Percentiles rank a stretch among this genome's conserved stretches.
Evolutionary conservation across 2,888 invertebrate species (phyloP).

Genomic region (Girardia tigrina): DNA sequence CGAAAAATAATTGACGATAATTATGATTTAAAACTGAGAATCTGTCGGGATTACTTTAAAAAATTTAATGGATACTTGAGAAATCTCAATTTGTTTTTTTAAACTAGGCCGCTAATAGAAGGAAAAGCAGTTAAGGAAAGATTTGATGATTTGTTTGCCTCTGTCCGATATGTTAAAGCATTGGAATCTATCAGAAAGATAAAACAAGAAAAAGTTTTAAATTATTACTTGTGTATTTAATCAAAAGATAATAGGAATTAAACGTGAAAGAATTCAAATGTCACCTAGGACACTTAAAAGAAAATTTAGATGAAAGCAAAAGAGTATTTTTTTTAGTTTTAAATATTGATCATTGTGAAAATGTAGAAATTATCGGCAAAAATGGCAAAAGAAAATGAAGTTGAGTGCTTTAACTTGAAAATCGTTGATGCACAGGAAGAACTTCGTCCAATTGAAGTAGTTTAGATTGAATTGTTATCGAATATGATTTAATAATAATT

Average conservation of each 20-base stretch:
- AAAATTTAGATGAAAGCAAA: neutral
- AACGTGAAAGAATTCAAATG: neutral
- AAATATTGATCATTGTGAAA: neutral
- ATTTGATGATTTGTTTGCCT: conserved; percentile 95
- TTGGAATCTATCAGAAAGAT: conserved; percentile 56
- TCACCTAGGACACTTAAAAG: neutral
- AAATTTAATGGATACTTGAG: no score
- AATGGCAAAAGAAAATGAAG: neutral
- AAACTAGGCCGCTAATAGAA: conserved; percentile 69
- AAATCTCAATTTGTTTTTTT: conserved; percentile 28
- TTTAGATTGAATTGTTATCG: neutral
- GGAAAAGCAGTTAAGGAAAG: conserved; percentile 78
- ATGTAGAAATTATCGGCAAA: neutral
- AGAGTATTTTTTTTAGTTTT: neutral
- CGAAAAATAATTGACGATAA: no score
- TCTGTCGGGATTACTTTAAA: no score
- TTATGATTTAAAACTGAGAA: no score
- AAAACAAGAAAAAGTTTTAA: conserved; percentile 42
- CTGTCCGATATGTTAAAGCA: conserved; percentile 75
- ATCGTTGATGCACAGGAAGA: neutral
- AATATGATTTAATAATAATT: neutral
- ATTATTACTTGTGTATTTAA: neutral
- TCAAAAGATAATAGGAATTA: neutral
- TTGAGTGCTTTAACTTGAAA: neutral
- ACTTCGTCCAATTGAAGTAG: neutral